Conservation (phyloP, 1,140 invertebrate genomes). For the Grapholita molesta region DNA sequence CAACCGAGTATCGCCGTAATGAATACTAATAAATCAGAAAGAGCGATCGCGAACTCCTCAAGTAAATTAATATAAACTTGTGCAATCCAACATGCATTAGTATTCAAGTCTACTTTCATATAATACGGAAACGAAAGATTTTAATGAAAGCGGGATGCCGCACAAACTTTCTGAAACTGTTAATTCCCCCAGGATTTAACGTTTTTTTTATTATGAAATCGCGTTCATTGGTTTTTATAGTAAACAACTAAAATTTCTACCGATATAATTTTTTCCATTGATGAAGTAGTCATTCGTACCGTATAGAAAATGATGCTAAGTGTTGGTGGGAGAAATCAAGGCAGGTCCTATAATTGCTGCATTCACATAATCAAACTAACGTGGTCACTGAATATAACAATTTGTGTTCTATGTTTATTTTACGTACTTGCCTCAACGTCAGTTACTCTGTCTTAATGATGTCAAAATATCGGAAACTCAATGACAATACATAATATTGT, state of each 20-base stretch:
- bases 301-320: too few species aligned
- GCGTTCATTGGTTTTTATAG: background rate
- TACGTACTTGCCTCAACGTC: too few species aligned
- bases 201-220: background rate
- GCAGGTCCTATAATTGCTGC: too few species aligned
- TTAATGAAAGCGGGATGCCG: slow-evolving; percentile 65
- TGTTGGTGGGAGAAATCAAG: too few species aligned
- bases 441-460: too few species aligned
- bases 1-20: slow-evolving; percentile 39
- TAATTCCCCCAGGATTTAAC: slow-evolving; percentile 9
- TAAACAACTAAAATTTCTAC: background rate
- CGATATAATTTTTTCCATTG: background rate
- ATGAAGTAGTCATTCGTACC: too few species aligned
- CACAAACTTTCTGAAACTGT: slow-evolving; percentile 39
- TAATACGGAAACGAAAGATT: slow-evolving; percentile 67
- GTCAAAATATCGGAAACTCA: too few species aligned
- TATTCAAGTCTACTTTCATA: slow-evolving; percentile 65
- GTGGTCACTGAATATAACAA: too few species aligned
- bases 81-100: slow-evolving; percentile 66
- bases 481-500: too few species aligned
- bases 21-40: slow-evolving; percentile 67
- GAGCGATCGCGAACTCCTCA: slow-evolving; percentile 57
- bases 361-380: too few species aligned
- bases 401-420: too few species aligned
- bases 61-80: slow-evolving; percentile 74